Conservation (phyloP, 1,140 invertebrate genomes). For the Caenorhabditis latens region DNA sequence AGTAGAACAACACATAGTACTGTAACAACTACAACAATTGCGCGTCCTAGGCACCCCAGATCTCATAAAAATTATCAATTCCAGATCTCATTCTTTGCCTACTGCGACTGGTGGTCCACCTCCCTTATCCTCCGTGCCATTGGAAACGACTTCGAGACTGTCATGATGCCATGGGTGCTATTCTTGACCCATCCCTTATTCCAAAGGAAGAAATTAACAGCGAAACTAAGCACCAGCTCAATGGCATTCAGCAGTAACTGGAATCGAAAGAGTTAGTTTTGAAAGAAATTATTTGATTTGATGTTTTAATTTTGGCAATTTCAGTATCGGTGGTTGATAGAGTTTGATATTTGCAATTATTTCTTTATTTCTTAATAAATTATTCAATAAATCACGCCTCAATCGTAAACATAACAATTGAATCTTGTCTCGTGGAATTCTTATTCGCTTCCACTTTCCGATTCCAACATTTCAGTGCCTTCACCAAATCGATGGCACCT, state of each 20-base stretch:
- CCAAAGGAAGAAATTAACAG: not conserved
- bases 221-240: not conserved
- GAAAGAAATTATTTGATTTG: too few species aligned
- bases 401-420: not conserved
- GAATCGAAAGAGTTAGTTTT: too few species aligned
- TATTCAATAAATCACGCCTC: not conserved
- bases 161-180: not conserved
- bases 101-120: not conserved
- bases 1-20: too few species aligned
- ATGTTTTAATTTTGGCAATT: too few species aligned
- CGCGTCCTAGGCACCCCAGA: not conserved
- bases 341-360: too few species aligned
- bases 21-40: too few species aligned
- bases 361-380: too few species aligned
- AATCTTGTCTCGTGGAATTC: not conserved
- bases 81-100: not conserved
- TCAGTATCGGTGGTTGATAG: too few species aligned
- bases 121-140: not conserved
- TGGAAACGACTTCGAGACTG: conserved; percentile 1
- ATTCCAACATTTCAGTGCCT: not conserved
- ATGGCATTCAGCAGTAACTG: too few species aligned
- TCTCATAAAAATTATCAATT: too few species aligned
- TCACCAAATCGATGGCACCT: not conserved
- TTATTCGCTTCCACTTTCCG: not conserved
- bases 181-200: not conserved